Conservation (phyloP, 2,797 vertebrate genomes). For the Melanotaenia nigrans region DNA sequence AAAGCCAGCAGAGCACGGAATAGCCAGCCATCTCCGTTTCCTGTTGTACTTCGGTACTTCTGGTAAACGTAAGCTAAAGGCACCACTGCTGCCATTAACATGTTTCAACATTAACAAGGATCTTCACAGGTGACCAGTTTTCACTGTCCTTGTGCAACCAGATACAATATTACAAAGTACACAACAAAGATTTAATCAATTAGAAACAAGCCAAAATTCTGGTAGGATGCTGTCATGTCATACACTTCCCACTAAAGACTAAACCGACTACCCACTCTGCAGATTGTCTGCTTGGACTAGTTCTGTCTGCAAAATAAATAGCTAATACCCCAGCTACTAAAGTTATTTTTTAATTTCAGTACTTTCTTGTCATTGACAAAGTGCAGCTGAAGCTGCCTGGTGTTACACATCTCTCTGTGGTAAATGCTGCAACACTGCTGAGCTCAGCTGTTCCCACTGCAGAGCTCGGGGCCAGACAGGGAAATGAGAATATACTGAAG, state of each 20-base stretch:
- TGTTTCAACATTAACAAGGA: slow-evolving; percentile 2
- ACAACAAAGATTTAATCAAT: background rate
- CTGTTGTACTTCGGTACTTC: slow-evolving; percentile 12
- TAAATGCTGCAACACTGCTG: slow-evolving; percentile 28
- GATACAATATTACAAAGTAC: background rate
- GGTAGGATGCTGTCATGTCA: too few species aligned
- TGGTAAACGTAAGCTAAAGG: background rate
- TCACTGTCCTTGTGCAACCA: background rate
- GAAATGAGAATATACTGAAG: background rate
- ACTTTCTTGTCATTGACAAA: background rate
- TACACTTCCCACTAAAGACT: too few species aligned
- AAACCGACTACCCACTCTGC: background rate
- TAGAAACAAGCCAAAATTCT: background rate
- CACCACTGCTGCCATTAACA: background rate
- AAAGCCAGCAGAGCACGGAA: slow-evolving; percentile 13
- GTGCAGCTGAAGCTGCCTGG: slow-evolving; percentile 23
- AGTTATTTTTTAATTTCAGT: slow-evolving; percentile 17
- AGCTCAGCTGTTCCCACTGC: slow-evolving; percentile 39
- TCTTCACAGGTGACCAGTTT: background rate
- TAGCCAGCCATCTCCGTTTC: slow-evolving; percentile 4
- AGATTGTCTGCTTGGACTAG: background rate
- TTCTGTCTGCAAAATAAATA: slow-evolving; percentile 18
- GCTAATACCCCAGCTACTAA: background rate
- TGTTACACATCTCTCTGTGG: slow-evolving; percentile 6
- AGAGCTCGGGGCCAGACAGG: slow-evolving; percentile 26